A percentile compares a stretch with the other conserved stretches of the same genome.
These are phyloP conservation scores for Octodon degus DNA, from an alignment of 2,113 vertebrate species.

Conservation along the genomic window DNA sequence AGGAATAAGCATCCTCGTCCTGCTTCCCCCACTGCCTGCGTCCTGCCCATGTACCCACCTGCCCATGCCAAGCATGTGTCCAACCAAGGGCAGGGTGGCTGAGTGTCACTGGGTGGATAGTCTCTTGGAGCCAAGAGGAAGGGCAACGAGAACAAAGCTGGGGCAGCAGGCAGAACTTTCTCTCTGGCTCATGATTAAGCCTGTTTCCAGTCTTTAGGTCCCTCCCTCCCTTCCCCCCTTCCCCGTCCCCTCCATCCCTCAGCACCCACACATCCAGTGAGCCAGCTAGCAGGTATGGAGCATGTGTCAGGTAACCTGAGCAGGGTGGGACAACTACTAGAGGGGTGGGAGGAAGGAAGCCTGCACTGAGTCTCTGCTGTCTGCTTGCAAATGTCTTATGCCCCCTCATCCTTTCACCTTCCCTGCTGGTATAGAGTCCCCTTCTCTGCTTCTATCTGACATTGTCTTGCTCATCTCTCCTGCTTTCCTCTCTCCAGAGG, in stretches of 20 bases:
- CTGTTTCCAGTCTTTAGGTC: background rate
- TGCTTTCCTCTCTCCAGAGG: conserved; percentile 60
- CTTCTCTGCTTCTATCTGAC: conserved; percentile 48
- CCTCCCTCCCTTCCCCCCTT: background rate
- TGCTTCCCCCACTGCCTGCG: background rate
- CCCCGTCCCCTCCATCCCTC: background rate
- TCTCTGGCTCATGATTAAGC: background rate
- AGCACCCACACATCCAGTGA: background rate
- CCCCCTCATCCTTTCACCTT: conserved; percentile 8
- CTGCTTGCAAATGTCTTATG: background rate
- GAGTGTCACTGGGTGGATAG: fast-evolving
- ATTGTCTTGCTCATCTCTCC: conserved; percentile 56
- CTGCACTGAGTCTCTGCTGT: background rate
- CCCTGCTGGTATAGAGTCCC: background rate
- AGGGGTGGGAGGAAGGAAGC: fast-evolving
- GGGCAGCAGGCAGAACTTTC: background rate
- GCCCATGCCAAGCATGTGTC: background rate
- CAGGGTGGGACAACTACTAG: background rate
- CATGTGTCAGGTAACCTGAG: background rate
- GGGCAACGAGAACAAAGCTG: background rate
- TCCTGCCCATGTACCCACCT: background rate
- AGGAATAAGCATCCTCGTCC: background rate
- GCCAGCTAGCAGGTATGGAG: background rate
- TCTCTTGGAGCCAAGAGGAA: background rate
- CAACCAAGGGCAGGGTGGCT: background rate